Evolutionary conservation across 2,888 invertebrate species (phyloP), one percentile per base, ranked within the genome.

Genomic region (Meteorus cinctellus): DNA sequence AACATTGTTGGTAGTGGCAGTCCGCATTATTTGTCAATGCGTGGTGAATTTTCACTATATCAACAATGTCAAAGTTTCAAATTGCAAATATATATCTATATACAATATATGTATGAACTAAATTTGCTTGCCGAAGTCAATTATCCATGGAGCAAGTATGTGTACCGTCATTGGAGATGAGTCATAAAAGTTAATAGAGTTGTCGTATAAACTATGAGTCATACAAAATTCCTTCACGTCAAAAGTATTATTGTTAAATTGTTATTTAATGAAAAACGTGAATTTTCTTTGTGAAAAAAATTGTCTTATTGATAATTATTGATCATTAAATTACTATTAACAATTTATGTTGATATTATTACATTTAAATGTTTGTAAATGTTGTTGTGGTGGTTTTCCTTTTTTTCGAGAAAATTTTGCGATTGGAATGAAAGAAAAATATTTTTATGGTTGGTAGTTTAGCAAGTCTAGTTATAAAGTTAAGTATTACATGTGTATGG

Each of bases 1-100:
- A 45, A 41, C 48, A 48, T 51, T 45, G 48, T n/a, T 48, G 41
- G 24, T 27, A 29, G 31, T 48, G 12, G 14, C 27, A 29, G 24
- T 31, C 19, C n/a, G 27, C n/a, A 68, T 36, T 55, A 55, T 51
- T 68, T 34, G n/a, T 45, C 48, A 27, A 51, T 55, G 48, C 48
- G 34, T 4, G n/a, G 29, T 68, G n/a, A 27, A 63, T 31, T 63
- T 41, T 31, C 31, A 10, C 19, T 55, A 19, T 31, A 63, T 31
- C 63, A n/a, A 63, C 63, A 63, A 62, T 27, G 60, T 34, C 63
- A 63, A 34, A 34, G 19, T 55, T 19, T 19, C n/a, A 4, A 19
- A 55, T 2, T 19, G n/a, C 4, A 2, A n/a, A 48, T 48, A 48
- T 5, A 48, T 48, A 48, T 48, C n/a, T n/a, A 48, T n/a, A n/a